Evolutionary conservation across 37 sponge, comb jelly and placozoan genomes (phyloP), one percentile per base, ranked within the genome.

Genomic region (Bolinopsis microptera): DNA sequence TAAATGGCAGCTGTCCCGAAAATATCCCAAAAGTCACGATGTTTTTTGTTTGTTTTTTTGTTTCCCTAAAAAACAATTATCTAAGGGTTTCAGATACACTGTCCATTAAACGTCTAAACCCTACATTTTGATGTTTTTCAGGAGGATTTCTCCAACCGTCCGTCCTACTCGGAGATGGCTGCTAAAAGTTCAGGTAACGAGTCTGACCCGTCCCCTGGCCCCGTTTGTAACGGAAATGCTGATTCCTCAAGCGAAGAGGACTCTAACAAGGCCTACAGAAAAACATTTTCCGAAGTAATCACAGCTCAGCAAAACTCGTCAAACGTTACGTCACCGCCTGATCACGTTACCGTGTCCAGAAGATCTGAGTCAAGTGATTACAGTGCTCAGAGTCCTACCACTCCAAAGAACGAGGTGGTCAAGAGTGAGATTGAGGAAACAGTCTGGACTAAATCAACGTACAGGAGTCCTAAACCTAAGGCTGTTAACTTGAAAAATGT

Each of bases 221-320:
- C 61, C 61, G 9, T 48, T 13, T 70, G 74, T 22, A 70, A 70
- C 30, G 74, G 74, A 3, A 26, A 70, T 70, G 74, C 2, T 1
- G 30, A 9, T 22, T 28, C 74, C 74, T 70, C 74, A 9, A 70
- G 74, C 74, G 74, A 70, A n/a, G 74, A 70, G 74, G 74, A 70
- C 16, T 70, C 28, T 22, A 26, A 22, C 74, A 70, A 70, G 74
- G 21, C 28, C 30, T 22, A 22, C 74, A 70, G 30, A 26, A 70
- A 70, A 26, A 28, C 74, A 1, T 70, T 28, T 22, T 70, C 74
- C 74, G 30, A 70, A n/a, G 74, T 70, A 9, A 48, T 48, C 61
- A 13, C 61, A 18, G 61, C 61, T 18, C 5, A 48, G 13, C 9
- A 48, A 48, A 48, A 48, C 61, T 5, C 61, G 61, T n/a, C n/a